Conservation (phyloP, 2,113 vertebrate species). For the Nansenia antarctica region DNA sequence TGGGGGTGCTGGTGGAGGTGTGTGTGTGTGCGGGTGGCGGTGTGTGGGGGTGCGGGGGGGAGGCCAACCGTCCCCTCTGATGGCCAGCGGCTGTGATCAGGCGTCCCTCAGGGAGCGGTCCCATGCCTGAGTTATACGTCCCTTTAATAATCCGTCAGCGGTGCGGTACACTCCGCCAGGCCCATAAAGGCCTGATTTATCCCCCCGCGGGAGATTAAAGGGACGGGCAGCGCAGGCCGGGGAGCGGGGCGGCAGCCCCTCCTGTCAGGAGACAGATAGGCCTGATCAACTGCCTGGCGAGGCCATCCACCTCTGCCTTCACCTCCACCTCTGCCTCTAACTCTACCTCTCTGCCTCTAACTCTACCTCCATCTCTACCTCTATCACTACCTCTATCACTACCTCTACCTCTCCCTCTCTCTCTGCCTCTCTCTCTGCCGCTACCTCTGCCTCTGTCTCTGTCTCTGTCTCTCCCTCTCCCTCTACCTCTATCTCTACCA, state of each 20-base stretch:
- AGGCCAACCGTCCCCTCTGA: slow-evolving; percentile 30
- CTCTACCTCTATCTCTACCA: no score
- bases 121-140: slow-evolving; percentile 73
- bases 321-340: no score
- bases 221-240: slow-evolving; percentile 33
- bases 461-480: no score
- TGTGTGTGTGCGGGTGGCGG: slow-evolving; percentile 36
- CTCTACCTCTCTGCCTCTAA: no score
- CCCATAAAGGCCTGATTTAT: slow-evolving; percentile 76
- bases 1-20: neutral
- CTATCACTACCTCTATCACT: no score
- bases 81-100: slow-evolving; percentile 7
- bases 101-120: slow-evolving; percentile 59
- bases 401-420: no score
- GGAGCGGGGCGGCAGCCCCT: slow-evolving; percentile 36
- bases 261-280: slow-evolving; percentile 63
- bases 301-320: no score
- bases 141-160: slow-evolving; percentile 74
- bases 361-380: no score
- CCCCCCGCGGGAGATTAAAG: slow-evolving; percentile 64
- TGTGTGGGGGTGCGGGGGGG: slow-evolving; percentile 19
- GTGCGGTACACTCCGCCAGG: slow-evolving; percentile 50
- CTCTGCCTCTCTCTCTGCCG: no score
- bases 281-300: slow-evolving; percentile 58
- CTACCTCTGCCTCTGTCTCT: no score